Conservation (phyloP, 2,113 vertebrate species). For the Colius striatus region DNA sequence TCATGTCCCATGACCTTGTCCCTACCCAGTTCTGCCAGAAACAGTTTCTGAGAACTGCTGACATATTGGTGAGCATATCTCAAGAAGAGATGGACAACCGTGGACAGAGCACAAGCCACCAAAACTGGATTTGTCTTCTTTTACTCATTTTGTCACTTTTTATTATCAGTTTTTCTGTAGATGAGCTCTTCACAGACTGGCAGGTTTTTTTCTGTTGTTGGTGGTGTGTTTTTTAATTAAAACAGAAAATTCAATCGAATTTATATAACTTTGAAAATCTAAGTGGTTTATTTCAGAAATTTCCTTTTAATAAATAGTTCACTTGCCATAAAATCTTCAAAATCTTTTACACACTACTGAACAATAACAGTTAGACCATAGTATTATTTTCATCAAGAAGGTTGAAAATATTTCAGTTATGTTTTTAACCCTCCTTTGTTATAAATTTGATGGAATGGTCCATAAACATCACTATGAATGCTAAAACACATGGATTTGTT, state of each 20-base stretch:
- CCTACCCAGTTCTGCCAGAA: background rate
- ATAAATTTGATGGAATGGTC: background rate
- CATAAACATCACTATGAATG: background rate
- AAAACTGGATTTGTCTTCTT: background rate
- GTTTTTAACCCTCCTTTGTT: background rate
- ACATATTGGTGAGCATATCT: background rate
- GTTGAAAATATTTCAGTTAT: background rate
- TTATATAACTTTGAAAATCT: background rate
- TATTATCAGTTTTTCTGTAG: background rate
- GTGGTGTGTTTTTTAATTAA: background rate
- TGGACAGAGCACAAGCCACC: background rate
- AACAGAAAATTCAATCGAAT: background rate
- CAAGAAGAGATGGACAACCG: background rate
- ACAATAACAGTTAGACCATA: background rate
- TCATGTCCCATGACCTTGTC: background rate
- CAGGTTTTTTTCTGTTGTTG: accelerated
- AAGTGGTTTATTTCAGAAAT: background rate
- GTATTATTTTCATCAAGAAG: background rate
- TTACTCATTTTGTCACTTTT: background rate
- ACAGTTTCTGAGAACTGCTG: background rate
- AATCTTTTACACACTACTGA: background rate
- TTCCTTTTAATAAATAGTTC: background rate
- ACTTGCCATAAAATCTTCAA: background rate
- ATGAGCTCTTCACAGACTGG: background rate
- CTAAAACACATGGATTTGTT: background rate